Percentiles rank a stretch among this genome's conserved stretches.
phyloP scores from a whole-genome alignment of 2,113 vertebrate species.

The Motacilla tschutschensis region DNA sequence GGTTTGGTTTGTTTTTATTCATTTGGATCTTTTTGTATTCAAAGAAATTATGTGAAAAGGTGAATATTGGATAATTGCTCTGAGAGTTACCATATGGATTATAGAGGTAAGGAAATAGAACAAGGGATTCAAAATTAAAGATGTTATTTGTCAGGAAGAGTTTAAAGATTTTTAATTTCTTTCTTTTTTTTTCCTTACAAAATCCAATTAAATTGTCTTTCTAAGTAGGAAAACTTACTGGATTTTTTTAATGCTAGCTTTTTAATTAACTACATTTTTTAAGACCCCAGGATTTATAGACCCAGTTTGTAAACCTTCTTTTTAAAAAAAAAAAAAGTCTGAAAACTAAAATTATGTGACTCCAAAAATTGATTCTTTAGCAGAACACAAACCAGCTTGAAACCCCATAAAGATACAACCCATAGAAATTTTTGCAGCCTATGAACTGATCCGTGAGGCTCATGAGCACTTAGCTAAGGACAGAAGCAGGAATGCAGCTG shows the following conservation, averaged over 20 bases:
- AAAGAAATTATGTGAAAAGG: not conserved
- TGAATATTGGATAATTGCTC: not conserved
- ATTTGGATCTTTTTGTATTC: not conserved
- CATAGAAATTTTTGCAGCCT: not conserved
- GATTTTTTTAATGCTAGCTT: not conserved
- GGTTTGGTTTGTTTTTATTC: not conserved
- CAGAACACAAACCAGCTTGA: accelerated
- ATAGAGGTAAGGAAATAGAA: not conserved
- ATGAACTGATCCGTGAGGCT: not conserved
- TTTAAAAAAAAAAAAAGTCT: too few species aligned
- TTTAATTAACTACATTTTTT: not conserved
- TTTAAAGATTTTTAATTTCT: not conserved
- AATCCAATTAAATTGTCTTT: not conserved
- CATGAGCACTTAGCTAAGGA: not conserved
- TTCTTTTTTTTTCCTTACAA: not conserved
- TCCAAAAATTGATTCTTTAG: not conserved
- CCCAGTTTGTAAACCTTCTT: not conserved
- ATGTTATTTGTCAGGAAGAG: not conserved
- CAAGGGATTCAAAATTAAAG: not conserved
- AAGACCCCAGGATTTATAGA: not conserved
- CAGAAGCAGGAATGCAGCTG: not conserved
- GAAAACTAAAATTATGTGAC: not conserved
- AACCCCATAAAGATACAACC: not conserved
- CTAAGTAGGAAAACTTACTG: not conserved
- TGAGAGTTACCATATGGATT: not conserved